These are phyloP conservation scores for Apis florea DNA, from an alignment of 1,140 invertebrate genomes.

Conservation along the genomic window DNA sequence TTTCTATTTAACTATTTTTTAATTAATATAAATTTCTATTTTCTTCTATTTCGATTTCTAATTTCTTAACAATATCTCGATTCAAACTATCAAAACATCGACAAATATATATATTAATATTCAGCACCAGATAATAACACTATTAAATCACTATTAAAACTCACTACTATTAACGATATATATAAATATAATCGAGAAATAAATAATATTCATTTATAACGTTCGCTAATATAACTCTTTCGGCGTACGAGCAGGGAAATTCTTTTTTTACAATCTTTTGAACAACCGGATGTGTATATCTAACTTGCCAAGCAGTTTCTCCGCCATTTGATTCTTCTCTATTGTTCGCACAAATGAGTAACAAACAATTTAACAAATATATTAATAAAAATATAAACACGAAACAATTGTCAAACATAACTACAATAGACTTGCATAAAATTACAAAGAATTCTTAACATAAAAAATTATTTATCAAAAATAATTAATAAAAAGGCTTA, in stretches of 20 bases:
- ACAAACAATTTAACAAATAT: background rate
- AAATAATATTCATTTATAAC: slow-evolving; percentile 63
- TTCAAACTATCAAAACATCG: slow-evolving; percentile 1
- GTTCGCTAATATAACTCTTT: slow-evolving; percentile 52
- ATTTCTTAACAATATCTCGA: slow-evolving; percentile 5
- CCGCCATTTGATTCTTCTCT: background rate
- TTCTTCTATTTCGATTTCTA: background rate
- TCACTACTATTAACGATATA: slow-evolving; percentile 59
- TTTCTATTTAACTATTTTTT: too few species aligned
- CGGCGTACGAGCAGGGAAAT: slow-evolving; percentile 39
- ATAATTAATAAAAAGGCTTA: background rate
- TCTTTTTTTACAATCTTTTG: background rate
- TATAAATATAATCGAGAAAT: slow-evolving; percentile 65
- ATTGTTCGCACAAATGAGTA: background rate
- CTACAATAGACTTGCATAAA: background rate
- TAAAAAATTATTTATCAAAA: background rate
- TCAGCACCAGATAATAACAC: slow-evolving; percentile 60
- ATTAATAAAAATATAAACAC: background rate
- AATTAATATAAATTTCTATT: background rate
- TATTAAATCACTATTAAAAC: slow-evolving; percentile 58
- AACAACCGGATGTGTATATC: background rate
- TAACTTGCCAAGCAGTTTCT: background rate
- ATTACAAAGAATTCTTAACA: background rate
- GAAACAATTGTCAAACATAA: background rate
- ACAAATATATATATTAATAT: slow-evolving; percentile 25